Base-by-base conservation (phyloP, 2,888 invertebrate genomes). In the Scaptomyza parva region DNA sequence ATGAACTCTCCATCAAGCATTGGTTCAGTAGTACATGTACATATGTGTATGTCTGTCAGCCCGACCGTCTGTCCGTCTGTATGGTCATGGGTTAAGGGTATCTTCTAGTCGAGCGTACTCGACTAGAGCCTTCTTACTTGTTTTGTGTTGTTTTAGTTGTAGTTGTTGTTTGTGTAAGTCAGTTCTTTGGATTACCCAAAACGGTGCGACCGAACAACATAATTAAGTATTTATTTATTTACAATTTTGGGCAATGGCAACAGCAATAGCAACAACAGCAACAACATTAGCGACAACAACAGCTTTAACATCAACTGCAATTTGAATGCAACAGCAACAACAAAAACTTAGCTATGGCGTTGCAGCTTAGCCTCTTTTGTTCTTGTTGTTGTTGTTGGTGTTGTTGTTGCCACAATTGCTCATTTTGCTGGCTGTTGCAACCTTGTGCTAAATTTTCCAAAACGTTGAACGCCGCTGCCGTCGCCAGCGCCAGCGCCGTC, bases 361-460 rank as follows among this genome's bases (percentile, higher is more conserved):
- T 70, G 80, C 72, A 64, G 77, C 81, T 78, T 75, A 66, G 75
- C 18, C 55, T 55, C 55, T 59, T 65, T 57, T 62, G 66, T 60
- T 74, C 73, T 59, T 79, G 57, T 39, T 66, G 66, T 60, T 74
- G 76, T 59, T 79, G 57, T 39, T 66, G 55, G 22, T 63, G 70
- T 40, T 65, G 69, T 67, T 82, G 79, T 75, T 84, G 88, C 87
- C 88, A 84, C 88, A 84, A 84, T 84, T 84, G 87, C 88, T 83
- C 83, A 83, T 85, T 83, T 83, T 82, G 84, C 77, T 86, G 73
- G 68, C 59, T 80, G 87, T 55, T 73, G 77, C 86, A 88, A 85
- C 85, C 85, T 85, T 85, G 85, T 85, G 88, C 85, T 88, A 88
- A 88, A 85, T 85, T 87, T 85, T 85, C 88, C 88, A 85, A 85